phyloP scores from a whole-genome alignment of 2,888 invertebrate genomes.

The Thereva unica region DNA sequence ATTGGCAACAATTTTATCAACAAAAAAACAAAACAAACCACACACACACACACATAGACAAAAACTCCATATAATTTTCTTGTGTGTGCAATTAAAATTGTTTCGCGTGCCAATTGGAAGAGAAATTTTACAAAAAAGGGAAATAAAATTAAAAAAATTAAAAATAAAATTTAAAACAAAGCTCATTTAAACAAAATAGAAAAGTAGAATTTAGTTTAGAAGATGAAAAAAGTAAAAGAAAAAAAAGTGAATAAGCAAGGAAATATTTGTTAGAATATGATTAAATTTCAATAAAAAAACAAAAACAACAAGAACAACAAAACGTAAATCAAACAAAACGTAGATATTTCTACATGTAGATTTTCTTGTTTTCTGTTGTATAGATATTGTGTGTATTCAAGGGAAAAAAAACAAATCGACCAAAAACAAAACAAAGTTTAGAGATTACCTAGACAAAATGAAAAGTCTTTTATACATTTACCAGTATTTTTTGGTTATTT shows the following conservation, averaged over 20 bases:
- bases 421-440: too few relatives aligned
- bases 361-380: slow-evolving; percentile 25
- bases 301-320: not conserved
- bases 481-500: too few relatives aligned
- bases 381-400: slow-evolving; percentile 21
- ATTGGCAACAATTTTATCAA: slow-evolving; percentile 31
- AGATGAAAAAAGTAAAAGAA: slow-evolving; percentile 10
- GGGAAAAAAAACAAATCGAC: slow-evolving; percentile 22
- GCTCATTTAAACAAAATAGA: slow-evolving; percentile 29
- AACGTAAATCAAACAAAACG: slow-evolving; percentile 33
- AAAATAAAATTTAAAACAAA: slow-evolving; percentile 11
- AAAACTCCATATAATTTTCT: too few relatives aligned
- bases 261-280: slow-evolving; percentile 30
- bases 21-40: not conserved
- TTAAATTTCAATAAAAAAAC: slow-evolving; percentile 15
- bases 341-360: slow-evolving; percentile 25
- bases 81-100: slow-evolving; percentile 22
- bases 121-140: slow-evolving; percentile 25
- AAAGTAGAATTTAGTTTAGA: slow-evolving; percentile 34
- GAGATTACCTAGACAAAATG: too few relatives aligned
- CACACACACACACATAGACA: too few relatives aligned
- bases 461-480: too few relatives aligned
- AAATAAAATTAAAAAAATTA: slow-evolving; percentile 12
- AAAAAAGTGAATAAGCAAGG: slow-evolving; percentile 28
- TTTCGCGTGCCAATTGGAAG: slow-evolving; percentile 30